Base-by-base conservation (phyloP, 2,797 vertebrate species). In the Eupleurogrammus muticus region DNA sequence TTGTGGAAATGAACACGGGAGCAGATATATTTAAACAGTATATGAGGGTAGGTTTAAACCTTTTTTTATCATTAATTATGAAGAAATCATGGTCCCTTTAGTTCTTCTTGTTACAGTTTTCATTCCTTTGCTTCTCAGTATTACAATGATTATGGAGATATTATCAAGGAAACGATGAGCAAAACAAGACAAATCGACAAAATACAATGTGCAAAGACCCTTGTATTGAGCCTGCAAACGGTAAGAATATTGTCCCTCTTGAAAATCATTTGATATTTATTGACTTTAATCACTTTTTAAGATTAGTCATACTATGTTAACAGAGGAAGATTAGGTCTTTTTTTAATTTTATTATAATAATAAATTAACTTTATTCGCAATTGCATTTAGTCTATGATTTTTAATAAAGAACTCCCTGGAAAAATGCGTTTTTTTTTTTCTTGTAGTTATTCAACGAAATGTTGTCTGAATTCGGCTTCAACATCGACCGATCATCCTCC, bases 11-110 rank as follows among this genome's bases (percentile, higher is more conserved):
- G 89, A 96, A 96, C 87, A 97, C 97, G 34, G 97, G 96, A 69
- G 97, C 97, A 8, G 97, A 99, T 89, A 97, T 99, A 92, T 99
- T 99, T 89, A 99, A 99, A 90, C 97, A 99, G 90, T 99, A 99
- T 79, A 99, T 98, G 97, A 96, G 96, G 95, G 97, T 98, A 93
- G 85, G 90, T 74, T 20, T 66, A 68, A 66, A 70, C 20, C 6
- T 42, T 53, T 51, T 44, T 0, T 28, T 3, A 14, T 34, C 5
- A 38, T 28, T 10, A 50, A 46, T 77, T 55, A 21, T 51, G 5
- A 49, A 9, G 10, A 63, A 50, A 51, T 71, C 5, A 7, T 3
- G 5, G 20, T 28, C 28, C 9, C 3, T 8, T 24, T 57, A n/a
- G 50, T 16, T 60, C 8, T 40, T 56, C 17, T 35, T 55, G 1